These are phyloP conservation scores for Rhabditophanes sp. DNA, from an alignment of 2,888 invertebrate species.

Conservation along the genomic window DNA sequence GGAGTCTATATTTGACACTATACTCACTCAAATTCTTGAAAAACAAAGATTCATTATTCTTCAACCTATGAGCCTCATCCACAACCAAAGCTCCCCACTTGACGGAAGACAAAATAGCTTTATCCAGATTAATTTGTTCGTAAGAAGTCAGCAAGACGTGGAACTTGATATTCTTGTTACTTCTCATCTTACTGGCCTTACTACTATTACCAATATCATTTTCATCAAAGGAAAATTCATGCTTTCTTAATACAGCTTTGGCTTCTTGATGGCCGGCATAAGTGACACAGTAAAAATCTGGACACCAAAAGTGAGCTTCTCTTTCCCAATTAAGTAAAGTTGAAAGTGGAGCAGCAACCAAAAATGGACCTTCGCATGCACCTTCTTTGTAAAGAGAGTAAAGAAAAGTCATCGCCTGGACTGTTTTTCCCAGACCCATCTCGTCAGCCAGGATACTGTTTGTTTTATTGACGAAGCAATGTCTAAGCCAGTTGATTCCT, in stretches of 20 bases:
- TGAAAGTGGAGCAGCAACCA: slow-evolving; percentile 78
- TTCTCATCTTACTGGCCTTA: slow-evolving; percentile 54
- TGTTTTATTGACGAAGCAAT: slow-evolving; percentile 56
- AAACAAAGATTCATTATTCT: slow-evolving; percentile 76
- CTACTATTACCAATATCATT: slow-evolving; percentile 70
- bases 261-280: slow-evolving; percentile 70
- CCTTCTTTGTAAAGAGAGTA: slow-evolving; percentile 95
- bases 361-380: slow-evolving; percentile 55
- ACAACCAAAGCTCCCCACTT: slow-evolving; percentile 99
- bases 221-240: slow-evolving; percentile 88
- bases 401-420: slow-evolving; percentile 94
- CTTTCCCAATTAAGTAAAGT: slow-evolving; percentile 99
- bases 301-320: slow-evolving; percentile 98
- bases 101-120: slow-evolving; percentile 83
- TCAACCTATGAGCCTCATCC: slow-evolving; percentile 94
- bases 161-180: too few relatives aligned
- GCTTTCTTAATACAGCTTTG: slow-evolving; percentile 77
- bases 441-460: slow-evolving; percentile 86
- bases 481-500: slow-evolving; percentile 43
- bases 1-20: slow-evolving; percentile 75
- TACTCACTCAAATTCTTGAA: slow-evolving; percentile 64
- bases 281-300: slow-evolving; percentile 83
- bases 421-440: slow-evolving; percentile 99
- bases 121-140: slow-evolving; percentile 87
- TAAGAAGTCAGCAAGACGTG: slow-evolving; percentile 94